phyloP scores from a whole-genome alignment of 2,797 vertebrate genomes.

The Anisognathus igniventris region DNA sequence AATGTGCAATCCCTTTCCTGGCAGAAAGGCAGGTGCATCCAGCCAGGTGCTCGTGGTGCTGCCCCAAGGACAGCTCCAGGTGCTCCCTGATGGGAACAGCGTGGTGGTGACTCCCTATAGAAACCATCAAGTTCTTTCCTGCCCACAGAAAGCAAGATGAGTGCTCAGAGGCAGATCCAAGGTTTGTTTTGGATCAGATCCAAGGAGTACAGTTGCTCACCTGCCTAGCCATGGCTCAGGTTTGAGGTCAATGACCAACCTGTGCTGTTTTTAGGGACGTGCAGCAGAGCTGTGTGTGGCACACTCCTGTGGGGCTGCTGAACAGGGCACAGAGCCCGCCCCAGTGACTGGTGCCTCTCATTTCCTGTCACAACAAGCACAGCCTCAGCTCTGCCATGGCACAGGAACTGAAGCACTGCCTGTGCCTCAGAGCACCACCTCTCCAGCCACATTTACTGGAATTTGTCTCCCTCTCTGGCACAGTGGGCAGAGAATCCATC shows the following conservation, averaged over 20 bases:
- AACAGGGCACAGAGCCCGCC: not conserved
- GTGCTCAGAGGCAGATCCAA: not conserved
- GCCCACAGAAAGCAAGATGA: accelerated
- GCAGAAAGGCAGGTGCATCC: not conserved
- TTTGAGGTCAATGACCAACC: not conserved
- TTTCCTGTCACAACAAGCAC: conserved; percentile 26
- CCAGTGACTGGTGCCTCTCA: not conserved
- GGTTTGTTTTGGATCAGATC: not conserved
- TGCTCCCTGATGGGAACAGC: not conserved
- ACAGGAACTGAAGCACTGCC: not conserved
- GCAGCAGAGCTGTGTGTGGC: not conserved
- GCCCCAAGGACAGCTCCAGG: not conserved
- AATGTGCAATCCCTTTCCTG: not conserved
- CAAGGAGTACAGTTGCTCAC: not conserved
- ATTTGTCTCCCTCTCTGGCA: not conserved
- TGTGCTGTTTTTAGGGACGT: accelerated
- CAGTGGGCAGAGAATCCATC: not conserved
- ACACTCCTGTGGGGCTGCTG: accelerated
- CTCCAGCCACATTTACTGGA: not conserved
- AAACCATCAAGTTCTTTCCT: not conserved
- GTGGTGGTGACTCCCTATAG: accelerated
- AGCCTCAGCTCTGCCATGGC: not conserved
- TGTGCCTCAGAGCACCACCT: not conserved
- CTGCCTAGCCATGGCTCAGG: not conserved
- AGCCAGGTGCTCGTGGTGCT: not conserved